Conservation (phyloP, 2,113 vertebrate genomes). For the Peromyscus polionotus region DNA sequence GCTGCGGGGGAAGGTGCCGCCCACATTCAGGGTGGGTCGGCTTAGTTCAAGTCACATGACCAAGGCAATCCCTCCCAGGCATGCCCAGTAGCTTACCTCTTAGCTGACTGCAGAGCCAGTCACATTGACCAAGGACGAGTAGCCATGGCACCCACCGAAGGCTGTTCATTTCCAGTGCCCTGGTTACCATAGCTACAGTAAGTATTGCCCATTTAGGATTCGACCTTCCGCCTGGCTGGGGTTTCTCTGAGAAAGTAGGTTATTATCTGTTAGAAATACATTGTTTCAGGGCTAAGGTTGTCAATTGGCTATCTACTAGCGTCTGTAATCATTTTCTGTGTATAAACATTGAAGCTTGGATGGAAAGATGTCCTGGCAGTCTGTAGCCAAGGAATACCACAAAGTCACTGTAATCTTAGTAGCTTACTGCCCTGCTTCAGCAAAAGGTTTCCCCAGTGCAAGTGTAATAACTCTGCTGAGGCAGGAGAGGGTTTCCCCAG, state of each 20-base stretch:
- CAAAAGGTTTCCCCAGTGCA: neutral
- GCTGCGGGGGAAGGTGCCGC: neutral
- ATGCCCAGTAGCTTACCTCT: neutral
- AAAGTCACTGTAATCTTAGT: neutral
- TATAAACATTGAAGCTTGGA: neutral
- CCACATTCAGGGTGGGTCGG: neutral
- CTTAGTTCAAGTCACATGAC: neutral
- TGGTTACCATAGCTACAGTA: neutral
- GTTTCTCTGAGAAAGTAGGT: neutral
- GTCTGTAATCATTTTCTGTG: neutral
- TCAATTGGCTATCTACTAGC: neutral
- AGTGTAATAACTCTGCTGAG: neutral
- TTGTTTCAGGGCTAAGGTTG: neutral
- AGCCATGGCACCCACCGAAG: neutral
- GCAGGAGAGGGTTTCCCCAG: neutral
- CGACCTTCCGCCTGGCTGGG: neutral
- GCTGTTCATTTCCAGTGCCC: neutral
- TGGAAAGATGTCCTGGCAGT: neutral
- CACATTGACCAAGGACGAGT: neutral
- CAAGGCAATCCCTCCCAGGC: neutral
- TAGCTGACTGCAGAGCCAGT: neutral
- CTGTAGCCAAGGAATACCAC: neutral
- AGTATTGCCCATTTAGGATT: neutral
- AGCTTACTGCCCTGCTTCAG: neutral
- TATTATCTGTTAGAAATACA: neutral